phyloP scores from a whole-genome alignment of 1,140 invertebrate genomes.

The Coelopa frigida region DNA sequence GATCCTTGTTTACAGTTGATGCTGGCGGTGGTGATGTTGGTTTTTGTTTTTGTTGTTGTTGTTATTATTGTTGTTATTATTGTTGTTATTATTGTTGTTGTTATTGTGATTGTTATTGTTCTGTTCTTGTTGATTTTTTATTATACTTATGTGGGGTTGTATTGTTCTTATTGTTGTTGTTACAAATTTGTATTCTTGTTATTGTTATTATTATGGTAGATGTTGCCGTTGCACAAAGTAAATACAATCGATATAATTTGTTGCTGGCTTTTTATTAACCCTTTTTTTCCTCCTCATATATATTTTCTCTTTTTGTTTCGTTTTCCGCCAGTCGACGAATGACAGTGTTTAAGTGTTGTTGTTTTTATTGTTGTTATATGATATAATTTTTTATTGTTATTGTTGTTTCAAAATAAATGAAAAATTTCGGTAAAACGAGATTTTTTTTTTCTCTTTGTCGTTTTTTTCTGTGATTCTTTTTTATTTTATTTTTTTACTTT shows the following conservation, averaged over 20 bases:
- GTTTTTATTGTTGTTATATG: background rate
- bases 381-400: background rate
- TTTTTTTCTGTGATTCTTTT: background rate
- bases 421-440: background rate
- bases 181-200: background rate
- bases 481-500: background rate
- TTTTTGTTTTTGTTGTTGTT: conserved; percentile 3
- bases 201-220: background rate
- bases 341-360: background rate
- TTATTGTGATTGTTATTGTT: background rate
- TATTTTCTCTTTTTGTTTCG: background rate
- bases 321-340: background rate
- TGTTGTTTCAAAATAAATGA: background rate
- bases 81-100: background rate
- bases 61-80: background rate
- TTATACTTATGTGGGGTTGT: conserved; percentile 1
- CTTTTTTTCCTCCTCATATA: background rate
- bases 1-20: too few species aligned
- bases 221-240: too few species aligned
- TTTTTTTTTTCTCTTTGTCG: background rate
- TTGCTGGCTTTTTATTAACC: too few species aligned
- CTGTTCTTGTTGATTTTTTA: background rate
- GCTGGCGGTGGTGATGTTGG: background rate
- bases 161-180: conserved; percentile 2
- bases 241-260: too few species aligned